Conservation (phyloP, 2,797 vertebrate genomes). For the Microchirus variegatus region DNA sequence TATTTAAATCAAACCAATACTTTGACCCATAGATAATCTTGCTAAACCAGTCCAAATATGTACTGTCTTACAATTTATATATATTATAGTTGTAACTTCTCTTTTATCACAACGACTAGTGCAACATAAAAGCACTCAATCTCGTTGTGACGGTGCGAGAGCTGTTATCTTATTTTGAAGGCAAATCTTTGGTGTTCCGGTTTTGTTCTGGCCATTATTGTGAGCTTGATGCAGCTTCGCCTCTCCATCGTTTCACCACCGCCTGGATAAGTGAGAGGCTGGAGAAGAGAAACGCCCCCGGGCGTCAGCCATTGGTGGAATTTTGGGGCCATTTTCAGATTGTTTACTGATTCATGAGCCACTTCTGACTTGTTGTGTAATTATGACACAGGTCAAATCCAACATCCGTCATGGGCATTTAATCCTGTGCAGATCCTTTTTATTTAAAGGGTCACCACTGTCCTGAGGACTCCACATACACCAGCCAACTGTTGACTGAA, state of each 20-base stretch:
- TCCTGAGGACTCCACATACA: too few species aligned
- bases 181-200: accelerated
- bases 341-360: slow-evolving; percentile 31
- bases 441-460: too few species aligned
- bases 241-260: slow-evolving; percentile 64
- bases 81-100: accelerated
- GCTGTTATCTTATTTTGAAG: slow-evolving; percentile 31
- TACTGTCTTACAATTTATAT: too few species aligned
- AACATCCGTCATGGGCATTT: slow-evolving; percentile 39
- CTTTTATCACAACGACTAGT: too few species aligned
- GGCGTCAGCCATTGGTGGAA: slow-evolving; percentile 59
- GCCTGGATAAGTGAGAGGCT: slow-evolving; percentile 33
- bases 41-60: too few species aligned
- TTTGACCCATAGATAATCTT: neutral
- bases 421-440: neutral
- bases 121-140: accelerated
- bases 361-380: slow-evolving; percentile 10
- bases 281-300: slow-evolving; percentile 59
- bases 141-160: accelerated
- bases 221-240: slow-evolving; percentile 9
- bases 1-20: too few species aligned
- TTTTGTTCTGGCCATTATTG: accelerated
- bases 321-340: slow-evolving; percentile 11
- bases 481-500: too few species aligned
- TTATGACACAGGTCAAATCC: slow-evolving; percentile 41